phyloP scores from a whole-genome alignment of 2,888 invertebrate species.

The Hypercompe scribonia region DNA sequence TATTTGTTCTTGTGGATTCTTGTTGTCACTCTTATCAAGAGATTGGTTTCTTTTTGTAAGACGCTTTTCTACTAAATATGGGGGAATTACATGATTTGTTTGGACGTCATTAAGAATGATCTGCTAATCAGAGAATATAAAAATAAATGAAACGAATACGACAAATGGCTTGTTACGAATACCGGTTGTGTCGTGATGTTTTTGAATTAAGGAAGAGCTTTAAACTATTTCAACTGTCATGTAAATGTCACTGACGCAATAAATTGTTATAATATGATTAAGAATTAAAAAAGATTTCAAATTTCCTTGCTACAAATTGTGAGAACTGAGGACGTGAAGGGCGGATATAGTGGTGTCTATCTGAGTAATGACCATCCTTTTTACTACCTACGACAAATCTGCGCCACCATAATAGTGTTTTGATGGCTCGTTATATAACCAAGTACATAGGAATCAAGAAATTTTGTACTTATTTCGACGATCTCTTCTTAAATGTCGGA shows the following conservation, averaged over 20 bases:
- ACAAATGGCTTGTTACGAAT: too few relatives aligned
- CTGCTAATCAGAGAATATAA: too few relatives aligned
- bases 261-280: not conserved
- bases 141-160: too few relatives aligned
- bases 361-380: not conserved
- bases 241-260: too few relatives aligned
- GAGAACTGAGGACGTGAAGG: not conserved
- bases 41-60: too few relatives aligned
- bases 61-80: too few relatives aligned
- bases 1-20: too few relatives aligned
- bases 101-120: too few relatives aligned
- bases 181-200: too few relatives aligned
- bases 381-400: conserved; percentile 7
- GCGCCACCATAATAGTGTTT: not conserved
- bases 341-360: not conserved
- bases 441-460: not conserved
- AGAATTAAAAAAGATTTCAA: not conserved
- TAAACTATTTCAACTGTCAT: too few relatives aligned
- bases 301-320: not conserved
- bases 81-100: too few relatives aligned
- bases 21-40: too few relatives aligned
- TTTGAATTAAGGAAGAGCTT: not conserved
- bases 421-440: not conserved
- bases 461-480: not conserved
- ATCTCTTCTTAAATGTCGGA: not conserved